Percentiles rank a stretch among this genome's conserved stretches.
Evolutionary conservation across 2,113 vertebrate genomes (phyloP).

Genomic region (Antidorcas marsupialis): DNA sequence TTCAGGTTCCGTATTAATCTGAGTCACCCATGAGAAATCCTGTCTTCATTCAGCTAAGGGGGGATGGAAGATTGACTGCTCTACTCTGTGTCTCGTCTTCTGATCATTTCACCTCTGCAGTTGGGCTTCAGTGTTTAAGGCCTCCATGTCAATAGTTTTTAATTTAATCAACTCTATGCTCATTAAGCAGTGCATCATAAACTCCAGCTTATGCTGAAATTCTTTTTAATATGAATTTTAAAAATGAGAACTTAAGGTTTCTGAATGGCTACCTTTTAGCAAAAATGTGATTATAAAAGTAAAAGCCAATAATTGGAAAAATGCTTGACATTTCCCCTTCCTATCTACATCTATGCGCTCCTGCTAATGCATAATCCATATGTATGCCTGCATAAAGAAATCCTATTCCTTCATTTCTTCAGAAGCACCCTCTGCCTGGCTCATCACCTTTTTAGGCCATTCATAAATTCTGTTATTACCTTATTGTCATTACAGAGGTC

Average conservation of each 20-base stretch:
- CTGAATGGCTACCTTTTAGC: background rate
- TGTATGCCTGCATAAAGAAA: background rate
- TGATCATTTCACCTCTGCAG: background rate
- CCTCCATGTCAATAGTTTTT: background rate
- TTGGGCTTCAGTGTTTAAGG: background rate
- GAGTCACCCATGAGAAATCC: background rate
- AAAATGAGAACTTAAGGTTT: background rate
- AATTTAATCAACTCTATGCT: background rate
- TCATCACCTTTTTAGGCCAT: background rate
- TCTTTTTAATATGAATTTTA: background rate
- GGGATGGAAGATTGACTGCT: background rate
- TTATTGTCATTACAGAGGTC: background rate
- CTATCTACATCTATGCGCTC: background rate
- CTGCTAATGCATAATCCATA: background rate
- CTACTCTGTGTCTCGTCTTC: background rate
- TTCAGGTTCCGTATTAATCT: background rate
- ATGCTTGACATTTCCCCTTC: background rate
- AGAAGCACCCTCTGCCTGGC: background rate
- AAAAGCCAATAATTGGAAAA: background rate
- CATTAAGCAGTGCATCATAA: background rate
- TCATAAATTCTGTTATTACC: background rate
- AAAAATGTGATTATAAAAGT: background rate
- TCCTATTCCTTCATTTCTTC: background rate
- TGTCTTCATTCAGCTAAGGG: background rate
- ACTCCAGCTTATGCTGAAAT: background rate